phyloP scores from a whole-genome alignment of 1,140 invertebrate species.

The Panagrolaimus sp. region DNA sequence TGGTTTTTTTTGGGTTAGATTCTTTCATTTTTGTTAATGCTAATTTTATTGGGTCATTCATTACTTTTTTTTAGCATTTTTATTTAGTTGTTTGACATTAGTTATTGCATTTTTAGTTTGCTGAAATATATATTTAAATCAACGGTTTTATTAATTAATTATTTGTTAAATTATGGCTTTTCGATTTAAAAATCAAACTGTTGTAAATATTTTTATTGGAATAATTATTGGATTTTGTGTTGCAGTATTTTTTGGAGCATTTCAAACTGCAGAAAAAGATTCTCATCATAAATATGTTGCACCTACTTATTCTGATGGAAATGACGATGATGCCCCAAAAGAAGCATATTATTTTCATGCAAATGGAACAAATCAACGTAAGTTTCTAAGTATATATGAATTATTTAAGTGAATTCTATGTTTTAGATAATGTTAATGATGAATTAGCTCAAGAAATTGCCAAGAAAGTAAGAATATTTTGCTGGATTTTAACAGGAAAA shows the following conservation, averaged over 20 bases:
- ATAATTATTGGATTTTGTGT: slow-evolving; percentile 44
- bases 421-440: slow-evolving; percentile 62
- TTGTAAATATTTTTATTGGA: slow-evolving; percentile 43
- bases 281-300: slow-evolving; percentile 62
- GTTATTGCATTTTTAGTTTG: too few species aligned
- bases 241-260: slow-evolving; percentile 31
- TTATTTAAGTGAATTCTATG: slow-evolving; percentile 18
- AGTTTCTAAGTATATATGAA: slow-evolving; percentile 18
- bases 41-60: too few species aligned
- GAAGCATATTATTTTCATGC: slow-evolving; percentile 63
- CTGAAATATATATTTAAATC: too few species aligned
- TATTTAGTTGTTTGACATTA: too few species aligned
- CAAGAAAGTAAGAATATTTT: slow-evolving; percentile 73
- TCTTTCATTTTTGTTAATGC: too few species aligned
- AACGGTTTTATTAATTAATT: too few species aligned
- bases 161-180: too few species aligned
- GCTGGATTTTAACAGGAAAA: slow-evolving; percentile 91
- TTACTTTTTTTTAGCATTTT: too few species aligned
- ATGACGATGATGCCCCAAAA: slow-evolving; percentile 63
- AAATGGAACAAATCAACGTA: slow-evolving; percentile 64
- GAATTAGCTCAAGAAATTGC: slow-evolving; percentile 70
- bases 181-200: too few species aligned
- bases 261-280: slow-evolving; percentile 25
- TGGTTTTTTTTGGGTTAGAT: too few species aligned
- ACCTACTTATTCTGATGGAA: slow-evolving; percentile 65